Evolutionary conservation across 2,888 invertebrate genomes (phyloP).

Genomic region (Melitaea athalia): DNA sequence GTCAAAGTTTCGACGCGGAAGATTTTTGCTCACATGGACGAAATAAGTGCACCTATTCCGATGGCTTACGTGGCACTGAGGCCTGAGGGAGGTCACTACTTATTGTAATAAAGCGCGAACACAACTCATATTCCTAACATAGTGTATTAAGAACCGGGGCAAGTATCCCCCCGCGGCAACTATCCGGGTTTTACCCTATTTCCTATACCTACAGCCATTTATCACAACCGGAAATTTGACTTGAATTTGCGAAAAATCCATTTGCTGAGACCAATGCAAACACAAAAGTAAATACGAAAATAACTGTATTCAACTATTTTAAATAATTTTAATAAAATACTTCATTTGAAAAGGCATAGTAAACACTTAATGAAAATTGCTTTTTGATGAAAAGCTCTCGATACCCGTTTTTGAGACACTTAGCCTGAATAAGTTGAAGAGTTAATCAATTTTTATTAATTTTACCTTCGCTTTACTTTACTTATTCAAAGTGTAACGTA

Average conservation of each 20-base stretch:
- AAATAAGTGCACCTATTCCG: no score
- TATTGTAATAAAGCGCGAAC: no score
- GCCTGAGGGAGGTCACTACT: no score
- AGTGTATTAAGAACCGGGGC: no score
- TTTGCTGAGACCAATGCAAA: background rate
- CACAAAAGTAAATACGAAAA: background rate
- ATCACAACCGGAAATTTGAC: no score
- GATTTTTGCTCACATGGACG: no score
- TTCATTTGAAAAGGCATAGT: slow-evolving; percentile 34
- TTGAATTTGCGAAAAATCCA: background rate
- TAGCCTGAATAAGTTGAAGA: slow-evolving; percentile 26
- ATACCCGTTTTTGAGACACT: slow-evolving; percentile 25
- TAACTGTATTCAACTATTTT: background rate
- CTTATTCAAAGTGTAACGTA: slow-evolving; percentile 10
- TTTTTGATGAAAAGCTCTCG: slow-evolving; percentile 36
- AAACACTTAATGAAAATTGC: slow-evolving; percentile 37
- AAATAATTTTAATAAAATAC: slow-evolving; percentile 31
- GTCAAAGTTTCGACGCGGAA: no score
- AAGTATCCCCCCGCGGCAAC: no score
- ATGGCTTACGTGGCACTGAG: no score
- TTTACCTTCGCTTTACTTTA: slow-evolving; percentile 16
- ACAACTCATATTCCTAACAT: no score
- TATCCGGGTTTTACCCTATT: no score
- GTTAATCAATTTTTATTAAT: slow-evolving; percentile 25
- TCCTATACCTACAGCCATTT: background rate